Percentiles rank a stretch among this genome's conserved stretches.
Conservation (phyloP, 2,888 invertebrate species). For the Ornithoptera priamus region DNA sequence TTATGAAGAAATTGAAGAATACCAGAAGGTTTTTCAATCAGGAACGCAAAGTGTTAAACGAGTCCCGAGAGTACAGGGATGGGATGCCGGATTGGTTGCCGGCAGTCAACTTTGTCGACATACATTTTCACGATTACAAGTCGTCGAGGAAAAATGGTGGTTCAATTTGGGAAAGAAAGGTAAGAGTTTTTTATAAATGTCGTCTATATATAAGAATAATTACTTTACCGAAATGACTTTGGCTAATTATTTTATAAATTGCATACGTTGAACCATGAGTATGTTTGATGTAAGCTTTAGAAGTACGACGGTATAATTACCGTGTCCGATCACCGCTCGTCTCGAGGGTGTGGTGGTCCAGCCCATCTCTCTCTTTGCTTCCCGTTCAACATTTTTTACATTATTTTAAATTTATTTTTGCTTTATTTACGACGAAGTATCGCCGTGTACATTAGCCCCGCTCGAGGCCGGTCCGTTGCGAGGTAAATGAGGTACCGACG, state of each 20-base stretch:
- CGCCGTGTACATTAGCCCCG: conserved; percentile 63
- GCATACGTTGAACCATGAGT: conserved; percentile 15
- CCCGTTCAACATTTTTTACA: conserved; percentile 69
- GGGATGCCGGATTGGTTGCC: conserved; percentile 71
- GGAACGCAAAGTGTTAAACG: conserved; percentile 54
- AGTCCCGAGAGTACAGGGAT: conserved; percentile 59
- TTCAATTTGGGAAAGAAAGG: conserved; percentile 61
- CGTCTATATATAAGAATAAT: conserved; percentile 2
- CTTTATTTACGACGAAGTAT: conserved; percentile 66
- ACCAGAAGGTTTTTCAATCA: conserved; percentile 61
- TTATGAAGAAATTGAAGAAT: conserved; percentile 62
- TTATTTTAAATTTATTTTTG: conserved; percentile 71
- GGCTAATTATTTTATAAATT: background rate
- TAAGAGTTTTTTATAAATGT: conserved; percentile 43
- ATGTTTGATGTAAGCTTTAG: conserved; percentile 55
- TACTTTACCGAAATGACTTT: background rate
- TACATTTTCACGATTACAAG: conserved; percentile 62
- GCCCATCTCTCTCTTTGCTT: conserved; percentile 67
- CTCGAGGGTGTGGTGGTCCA: conserved; percentile 64
- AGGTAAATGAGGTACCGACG: conserved; percentile 73
- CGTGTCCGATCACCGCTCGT: conserved; percentile 59
- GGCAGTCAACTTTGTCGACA: conserved; percentile 67
- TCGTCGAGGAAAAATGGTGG: conserved; percentile 45
- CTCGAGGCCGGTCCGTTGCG: conserved; percentile 59
- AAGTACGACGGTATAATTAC: conserved; percentile 71